Percentiles rank a stretch among this genome's conserved stretches.
Conservation (phyloP, 64 coral and sea anemone genomes). For the Montipora foliosa region DNA sequence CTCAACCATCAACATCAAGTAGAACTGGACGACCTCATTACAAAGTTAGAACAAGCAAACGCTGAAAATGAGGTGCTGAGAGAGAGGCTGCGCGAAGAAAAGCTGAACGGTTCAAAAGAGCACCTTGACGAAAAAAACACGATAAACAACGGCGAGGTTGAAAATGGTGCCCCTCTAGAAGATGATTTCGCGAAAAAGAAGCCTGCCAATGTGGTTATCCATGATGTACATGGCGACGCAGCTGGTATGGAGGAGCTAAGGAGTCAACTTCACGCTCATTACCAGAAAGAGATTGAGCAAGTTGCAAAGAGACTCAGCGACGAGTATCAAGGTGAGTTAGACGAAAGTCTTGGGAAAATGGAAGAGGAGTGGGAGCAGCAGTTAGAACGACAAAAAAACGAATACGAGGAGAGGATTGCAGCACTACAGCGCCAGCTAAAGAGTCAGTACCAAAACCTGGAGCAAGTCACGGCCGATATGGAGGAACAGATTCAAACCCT, state of each 20-base stretch:
- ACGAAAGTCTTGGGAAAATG: conserved; percentile 79
- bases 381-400: conserved; percentile 79
- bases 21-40: conserved; percentile 81
- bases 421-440: conserved; percentile 77
- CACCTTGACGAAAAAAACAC: neutral
- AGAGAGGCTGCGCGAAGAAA: conserved; percentile 41
- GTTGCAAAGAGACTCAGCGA: conserved; percentile 75
- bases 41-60: conserved; percentile 79
- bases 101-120: neutral
- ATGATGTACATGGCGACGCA: neutral
- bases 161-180: neutral
- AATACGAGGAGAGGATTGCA: conserved; percentile 82
- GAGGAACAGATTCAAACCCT: conserved; percentile 96
- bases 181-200: neutral
- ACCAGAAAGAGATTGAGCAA: conserved; percentile 85
- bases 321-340: conserved; percentile 84
- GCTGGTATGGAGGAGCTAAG: conserved; percentile 21
- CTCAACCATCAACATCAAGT: conserved; percentile 85
- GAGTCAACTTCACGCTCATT: conserved; percentile 59
- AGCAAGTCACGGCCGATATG: conserved; percentile 86
- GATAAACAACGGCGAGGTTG: conserved; percentile 36
- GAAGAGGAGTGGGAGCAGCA: conserved; percentile 93
- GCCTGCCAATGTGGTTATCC: conserved; percentile 12
- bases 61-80: conserved; percentile 79
- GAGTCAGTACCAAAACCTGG: conserved; percentile 83